These are phyloP conservation scores for Montipora sp. DNA, from an alignment of 64 coral and sea anemone genomes.

Conservation along the genomic window DNA sequence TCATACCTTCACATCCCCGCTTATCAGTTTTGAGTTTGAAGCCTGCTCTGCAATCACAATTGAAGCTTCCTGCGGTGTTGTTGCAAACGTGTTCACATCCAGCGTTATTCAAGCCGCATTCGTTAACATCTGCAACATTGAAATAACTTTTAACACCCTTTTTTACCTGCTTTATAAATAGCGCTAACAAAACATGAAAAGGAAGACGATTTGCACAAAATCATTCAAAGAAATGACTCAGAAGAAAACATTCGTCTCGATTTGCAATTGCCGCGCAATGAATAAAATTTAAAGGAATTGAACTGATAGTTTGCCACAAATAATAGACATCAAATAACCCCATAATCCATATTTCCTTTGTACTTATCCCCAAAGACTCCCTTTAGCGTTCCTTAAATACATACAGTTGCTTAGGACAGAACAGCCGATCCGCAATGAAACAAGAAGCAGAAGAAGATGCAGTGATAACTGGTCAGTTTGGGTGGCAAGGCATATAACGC, in stretches of 20 bases:
- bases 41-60: constrained; percentile 85
- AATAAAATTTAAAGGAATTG: no score
- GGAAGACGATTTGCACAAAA: no score
- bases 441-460: no score
- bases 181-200: neutral
- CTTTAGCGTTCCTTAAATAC: neutral
- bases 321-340: neutral
- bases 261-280: no score
- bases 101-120: constrained; percentile 83
- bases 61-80: constrained; percentile 87
- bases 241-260: no score
- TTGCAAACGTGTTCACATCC: constrained; percentile 95
- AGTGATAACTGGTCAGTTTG: no score
- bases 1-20: constrained; percentile 77
- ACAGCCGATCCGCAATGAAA: no score
- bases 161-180: neutral
- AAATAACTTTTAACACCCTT: neutral
- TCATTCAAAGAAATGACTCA: no score
- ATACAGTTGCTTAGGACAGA: neutral
- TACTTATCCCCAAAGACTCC: no score
- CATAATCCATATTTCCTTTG: no score
- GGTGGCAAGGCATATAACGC: neutral
- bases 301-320: no score
- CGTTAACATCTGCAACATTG: constrained; percentile 85
- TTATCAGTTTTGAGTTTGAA: constrained; percentile 75